These are phyloP conservation scores for Papilio xuthus DNA, from an alignment of 1,140 invertebrate genomes.

Conservation along the genomic window DNA sequence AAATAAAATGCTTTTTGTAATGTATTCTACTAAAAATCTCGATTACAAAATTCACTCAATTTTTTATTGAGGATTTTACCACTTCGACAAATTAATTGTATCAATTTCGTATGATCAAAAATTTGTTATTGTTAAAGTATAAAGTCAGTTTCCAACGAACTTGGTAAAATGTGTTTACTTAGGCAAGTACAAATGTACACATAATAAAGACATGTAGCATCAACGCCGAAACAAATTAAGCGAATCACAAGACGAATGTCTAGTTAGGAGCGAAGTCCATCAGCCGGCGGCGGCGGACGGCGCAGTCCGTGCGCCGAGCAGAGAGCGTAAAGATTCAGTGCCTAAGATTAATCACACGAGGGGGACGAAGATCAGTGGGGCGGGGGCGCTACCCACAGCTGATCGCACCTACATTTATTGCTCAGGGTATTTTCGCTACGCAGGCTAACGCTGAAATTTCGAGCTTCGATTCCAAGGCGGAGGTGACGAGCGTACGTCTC, in stretches of 20 bases:
- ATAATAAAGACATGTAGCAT: constrained; percentile 39
- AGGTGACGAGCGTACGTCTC: constrained; percentile 21
- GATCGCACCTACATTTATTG: constrained; percentile 45
- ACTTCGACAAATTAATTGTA: background rate
- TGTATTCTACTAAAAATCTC: background rate
- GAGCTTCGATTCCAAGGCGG: background rate
- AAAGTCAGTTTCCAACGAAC: background rate
- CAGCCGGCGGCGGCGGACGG: constrained; percentile 46
- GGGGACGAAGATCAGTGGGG: constrained; percentile 57
- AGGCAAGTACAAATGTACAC: constrained; percentile 27
- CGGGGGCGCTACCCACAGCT: constrained; percentile 51
- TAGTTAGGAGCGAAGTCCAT: constrained; percentile 49
- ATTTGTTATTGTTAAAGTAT: background rate
- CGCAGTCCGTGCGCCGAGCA: constrained; percentile 41
- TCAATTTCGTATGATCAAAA: background rate
- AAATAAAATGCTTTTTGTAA: background rate
- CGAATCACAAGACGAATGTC: constrained; percentile 47
- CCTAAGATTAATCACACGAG: constrained; percentile 63
- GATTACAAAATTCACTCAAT: background rate
- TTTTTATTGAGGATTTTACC: background rate
- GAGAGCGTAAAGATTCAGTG: constrained; percentile 55
- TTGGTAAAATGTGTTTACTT: constrained; percentile 17
- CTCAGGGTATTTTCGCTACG: constrained; percentile 4
- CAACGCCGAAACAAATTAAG: constrained; percentile 41
- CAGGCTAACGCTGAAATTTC: background rate